Conservation (phyloP, 2,797 vertebrate genomes). For the Chiloscyllium punctatum region DNA sequence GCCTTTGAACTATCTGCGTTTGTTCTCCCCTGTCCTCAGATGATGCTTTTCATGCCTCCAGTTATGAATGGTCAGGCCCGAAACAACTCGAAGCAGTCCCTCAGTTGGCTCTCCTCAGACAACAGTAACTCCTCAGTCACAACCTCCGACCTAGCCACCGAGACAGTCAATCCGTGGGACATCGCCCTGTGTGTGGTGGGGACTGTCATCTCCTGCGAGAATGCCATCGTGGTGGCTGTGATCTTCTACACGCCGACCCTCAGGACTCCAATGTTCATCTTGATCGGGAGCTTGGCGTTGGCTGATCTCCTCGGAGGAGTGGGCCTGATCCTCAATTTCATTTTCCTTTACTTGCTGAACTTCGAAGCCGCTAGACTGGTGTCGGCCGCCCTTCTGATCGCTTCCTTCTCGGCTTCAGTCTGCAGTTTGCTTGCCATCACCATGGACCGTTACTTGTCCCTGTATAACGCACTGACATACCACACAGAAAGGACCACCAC, state of each 20-base stretch:
- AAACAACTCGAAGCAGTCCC: conserved; percentile 48
- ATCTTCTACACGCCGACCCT: conserved; percentile 76
- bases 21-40: not conserved
- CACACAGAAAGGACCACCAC: conserved; percentile 76
- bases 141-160: conserved; percentile 45
- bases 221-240: conserved; percentile 79
- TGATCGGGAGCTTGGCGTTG: conserved; percentile 77
- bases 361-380: conserved; percentile 67
- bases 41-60: conserved; percentile 42
- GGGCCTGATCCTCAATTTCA: conserved; percentile 78
- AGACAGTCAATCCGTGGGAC: conserved; percentile 77
- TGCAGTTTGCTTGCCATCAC: conserved; percentile 83
- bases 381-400: conserved; percentile 69
- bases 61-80: conserved; percentile 63
- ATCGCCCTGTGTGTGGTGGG: conserved; percentile 78
- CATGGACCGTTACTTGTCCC: conserved; percentile 83
- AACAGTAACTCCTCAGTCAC: conserved; percentile 48
- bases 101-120: conserved; percentile 48
- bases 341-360: conserved; percentile 66
- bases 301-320: conserved; percentile 78
- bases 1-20: not conserved
- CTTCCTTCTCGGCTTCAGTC: conserved; percentile 80
- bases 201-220: conserved; percentile 79
- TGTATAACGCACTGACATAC: conserved; percentile 84
- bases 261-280: conserved; percentile 74